Evolutionary conservation across 2,888 invertebrate genomes (phyloP), one percentile per base, ranked within the genome.

Genomic region (Lasioglossum morio): DNA sequence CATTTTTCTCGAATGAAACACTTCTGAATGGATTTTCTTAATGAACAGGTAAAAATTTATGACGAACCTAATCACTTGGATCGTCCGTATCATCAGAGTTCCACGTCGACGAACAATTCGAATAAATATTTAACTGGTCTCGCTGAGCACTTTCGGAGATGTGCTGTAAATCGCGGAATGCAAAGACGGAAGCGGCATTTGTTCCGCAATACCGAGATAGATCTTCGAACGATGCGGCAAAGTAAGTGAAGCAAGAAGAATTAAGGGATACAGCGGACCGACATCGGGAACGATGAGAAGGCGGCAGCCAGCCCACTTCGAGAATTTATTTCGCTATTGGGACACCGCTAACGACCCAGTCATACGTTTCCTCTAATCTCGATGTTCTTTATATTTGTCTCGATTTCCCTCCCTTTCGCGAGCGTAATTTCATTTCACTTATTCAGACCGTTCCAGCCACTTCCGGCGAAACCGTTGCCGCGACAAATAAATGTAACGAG

Each of bases 301-400:
- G 34, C 69, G 60, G 46, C 69, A 48, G 46, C 75, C 84, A 57
- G 48, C 48, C 53, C 60, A 34, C 14, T 27, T 30, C 37, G 63
- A 84, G 63, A 84, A 84, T 84, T 84, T 85, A 84, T 84, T 74
- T 77, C 77, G n/a, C 84, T 60, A 74, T 69, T 77, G 53, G 70
- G 53, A n/a, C 23, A 60, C 57, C 53, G 34, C 37, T 77, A 72
- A 84, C 27, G 63, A 66, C 46, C 77, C 30, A 14, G 60, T 60
- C 75, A 83, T 83, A 85, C 72, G 66, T 85, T 75, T 76, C 79
- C 79, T 60, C 79, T 77, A 84, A 85, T 85, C 84, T 77, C 77
- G 34, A 77, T 79, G 60, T 79, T 84, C 85, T 84, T 84, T 85
- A 84, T 85, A 84, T 85, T 85, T 79, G 84, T 84, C 84, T 53